These are phyloP conservation scores for Chionodraco myersi DNA, from an alignment of 2,113 vertebrate genomes.

Conservation along the genomic window DNA sequence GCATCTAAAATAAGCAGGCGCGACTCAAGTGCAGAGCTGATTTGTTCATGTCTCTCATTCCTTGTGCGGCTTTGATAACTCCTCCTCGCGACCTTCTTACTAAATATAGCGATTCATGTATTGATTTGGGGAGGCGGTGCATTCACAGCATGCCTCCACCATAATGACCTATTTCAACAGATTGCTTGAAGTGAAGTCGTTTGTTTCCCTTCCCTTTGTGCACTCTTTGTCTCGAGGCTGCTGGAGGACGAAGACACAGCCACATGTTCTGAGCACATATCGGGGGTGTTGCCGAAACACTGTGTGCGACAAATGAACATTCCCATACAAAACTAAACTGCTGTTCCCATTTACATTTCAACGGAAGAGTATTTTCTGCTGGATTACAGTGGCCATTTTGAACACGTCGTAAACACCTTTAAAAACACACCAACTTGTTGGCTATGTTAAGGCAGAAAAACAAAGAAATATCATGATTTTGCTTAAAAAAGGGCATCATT, in stretches of 20 bases:
- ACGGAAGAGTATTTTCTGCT: no score
- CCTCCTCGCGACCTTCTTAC: conserved; percentile 83
- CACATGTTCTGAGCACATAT: conserved; percentile 27
- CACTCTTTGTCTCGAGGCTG: conserved; percentile 51
- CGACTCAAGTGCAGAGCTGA: conserved; percentile 39
- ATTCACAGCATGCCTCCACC: conserved; percentile 77
- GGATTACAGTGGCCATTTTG: no score
- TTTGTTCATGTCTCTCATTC: conserved; percentile 67
- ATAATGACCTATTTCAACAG: conserved; percentile 81
- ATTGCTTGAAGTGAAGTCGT: conserved; percentile 70
- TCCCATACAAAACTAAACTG: no score
- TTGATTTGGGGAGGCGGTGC: conserved; percentile 79
- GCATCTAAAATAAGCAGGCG: conserved; percentile 68
- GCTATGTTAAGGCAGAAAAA: no score
- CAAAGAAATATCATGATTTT: conserved; percentile 14
- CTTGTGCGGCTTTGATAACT: conserved; percentile 66
- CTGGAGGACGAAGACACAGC: conserved; percentile 32
- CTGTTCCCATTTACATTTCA: no score
- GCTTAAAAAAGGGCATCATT: no score
- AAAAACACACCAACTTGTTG: no score
- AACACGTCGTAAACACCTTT: no score
- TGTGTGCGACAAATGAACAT: no score
- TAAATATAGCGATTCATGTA: conserved; percentile 80
- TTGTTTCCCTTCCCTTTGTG: conserved; percentile 18
- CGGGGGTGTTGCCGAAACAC: conserved; percentile 5